These are phyloP conservation scores for Spea multiplicata DNA, from an alignment of 2,113 vertebrate species.

Conservation along the genomic window DNA sequence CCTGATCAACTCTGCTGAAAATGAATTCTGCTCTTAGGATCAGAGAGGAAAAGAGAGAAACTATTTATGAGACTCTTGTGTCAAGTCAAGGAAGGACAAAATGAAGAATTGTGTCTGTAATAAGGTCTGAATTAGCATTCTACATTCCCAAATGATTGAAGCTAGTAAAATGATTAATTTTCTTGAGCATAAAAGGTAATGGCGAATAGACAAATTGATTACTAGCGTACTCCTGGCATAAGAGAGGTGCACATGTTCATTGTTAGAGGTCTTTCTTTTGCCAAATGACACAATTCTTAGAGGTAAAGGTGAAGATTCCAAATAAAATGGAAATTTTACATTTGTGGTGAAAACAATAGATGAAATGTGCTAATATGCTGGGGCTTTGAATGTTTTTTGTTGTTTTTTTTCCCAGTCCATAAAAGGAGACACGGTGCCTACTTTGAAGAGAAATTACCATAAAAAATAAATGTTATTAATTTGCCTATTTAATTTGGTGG, in stretches of 20 bases:
- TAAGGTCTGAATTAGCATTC: slow-evolving; percentile 50
- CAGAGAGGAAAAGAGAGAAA: slow-evolving; percentile 45
- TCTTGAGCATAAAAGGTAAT: slow-evolving; percentile 48
- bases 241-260: slow-evolving; percentile 39
- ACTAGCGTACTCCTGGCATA: slow-evolving; percentile 45
- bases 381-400: too few relatives aligned
- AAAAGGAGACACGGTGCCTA: too few relatives aligned
- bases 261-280: slow-evolving; percentile 24
- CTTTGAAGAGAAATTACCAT: too few relatives aligned
- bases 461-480: too few relatives aligned
- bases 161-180: slow-evolving; percentile 50
- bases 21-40: slow-evolving; percentile 43
- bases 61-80: slow-evolving; percentile 48
- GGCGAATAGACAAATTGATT: slow-evolving; percentile 48
- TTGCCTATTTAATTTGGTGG: too few relatives aligned
- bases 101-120: slow-evolving; percentile 49
- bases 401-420: too few relatives aligned
- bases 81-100: slow-evolving; percentile 46
- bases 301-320: background rate
- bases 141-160: slow-evolving; percentile 49
- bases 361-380: too few relatives aligned
- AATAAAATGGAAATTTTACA: background rate
- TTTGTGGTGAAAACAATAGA: too few relatives aligned
- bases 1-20: slow-evolving; percentile 31
- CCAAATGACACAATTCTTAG: slow-evolving; percentile 2